Conservation (phyloP, 2,797 vertebrate species). For the Thunnus albacares region DNA sequence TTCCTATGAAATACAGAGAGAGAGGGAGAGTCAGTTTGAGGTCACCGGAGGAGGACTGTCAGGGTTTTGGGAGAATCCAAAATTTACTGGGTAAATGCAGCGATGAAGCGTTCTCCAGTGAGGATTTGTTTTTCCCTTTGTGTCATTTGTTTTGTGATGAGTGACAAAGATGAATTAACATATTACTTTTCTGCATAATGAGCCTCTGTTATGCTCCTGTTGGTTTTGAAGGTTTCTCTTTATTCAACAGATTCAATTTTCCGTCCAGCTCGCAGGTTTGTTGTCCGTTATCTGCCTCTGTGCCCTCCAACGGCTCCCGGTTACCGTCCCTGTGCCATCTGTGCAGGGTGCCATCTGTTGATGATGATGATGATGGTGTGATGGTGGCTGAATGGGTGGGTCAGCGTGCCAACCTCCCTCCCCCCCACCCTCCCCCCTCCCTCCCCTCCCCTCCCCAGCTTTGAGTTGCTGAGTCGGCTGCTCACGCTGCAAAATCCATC, state of each 20-base stretch:
- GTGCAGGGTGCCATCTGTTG: slow-evolving; percentile 58
- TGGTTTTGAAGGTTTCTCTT: not conserved
- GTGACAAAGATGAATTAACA: not conserved
- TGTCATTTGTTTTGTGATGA: too few relatives aligned
- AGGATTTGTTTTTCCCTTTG: too few relatives aligned
- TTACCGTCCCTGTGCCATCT: slow-evolving; percentile 48
- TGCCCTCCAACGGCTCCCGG: slow-evolving; percentile 30
- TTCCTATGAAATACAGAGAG: slow-evolving; percentile 9
- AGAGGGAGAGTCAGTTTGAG: not conserved
- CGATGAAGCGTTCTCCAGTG: too few relatives aligned
- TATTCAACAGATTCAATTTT: not conserved
- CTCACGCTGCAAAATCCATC: not conserved
- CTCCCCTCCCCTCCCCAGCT: not conserved
- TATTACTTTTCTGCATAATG: not conserved
- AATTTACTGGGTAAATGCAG: too few relatives aligned
- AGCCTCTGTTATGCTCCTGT: not conserved
- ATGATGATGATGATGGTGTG: not conserved
- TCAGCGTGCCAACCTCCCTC: slow-evolving; percentile 6
- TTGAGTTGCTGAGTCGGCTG: slow-evolving; percentile 1
- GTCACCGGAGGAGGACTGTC: not conserved
- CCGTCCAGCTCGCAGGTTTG: not conserved
- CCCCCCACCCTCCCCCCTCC: too few relatives aligned
- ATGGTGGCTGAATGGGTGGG: slow-evolving; percentile 22
- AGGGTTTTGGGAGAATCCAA: too few relatives aligned
- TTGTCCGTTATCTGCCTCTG: slow-evolving; percentile 4